phyloP scores from a whole-genome alignment of 2,888 invertebrate genomes.

The Melinaea marsaeus region DNA sequence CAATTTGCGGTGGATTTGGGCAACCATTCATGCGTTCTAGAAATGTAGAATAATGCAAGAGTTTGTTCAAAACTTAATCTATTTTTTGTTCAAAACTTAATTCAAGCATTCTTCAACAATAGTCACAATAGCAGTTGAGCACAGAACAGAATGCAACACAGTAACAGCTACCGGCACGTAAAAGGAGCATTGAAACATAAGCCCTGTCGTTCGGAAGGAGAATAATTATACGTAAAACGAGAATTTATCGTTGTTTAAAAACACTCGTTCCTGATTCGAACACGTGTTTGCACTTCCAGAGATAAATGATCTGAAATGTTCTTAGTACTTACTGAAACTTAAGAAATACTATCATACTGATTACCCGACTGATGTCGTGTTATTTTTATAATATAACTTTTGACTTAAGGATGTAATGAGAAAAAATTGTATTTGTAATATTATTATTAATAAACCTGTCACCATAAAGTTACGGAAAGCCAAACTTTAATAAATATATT shows the following conservation, averaged over 20 bases:
- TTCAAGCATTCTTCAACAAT: slow-evolving; percentile 21
- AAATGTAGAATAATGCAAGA: not conserved
- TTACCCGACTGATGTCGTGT: no score
- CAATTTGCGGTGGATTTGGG: slow-evolving; percentile 12
- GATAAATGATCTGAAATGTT: slow-evolving; percentile 1
- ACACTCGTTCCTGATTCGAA: slow-evolving; percentile 30
- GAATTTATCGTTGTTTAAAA: slow-evolving; percentile 50
- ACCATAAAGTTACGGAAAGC: no score
- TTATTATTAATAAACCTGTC: no score
- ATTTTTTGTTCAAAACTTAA: not conserved
- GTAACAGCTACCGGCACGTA: slow-evolving; percentile 32
- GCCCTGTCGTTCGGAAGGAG: slow-evolving; percentile 46
- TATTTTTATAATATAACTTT: no score
- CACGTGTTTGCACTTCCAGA: slow-evolving; percentile 7
- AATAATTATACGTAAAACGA: slow-evolving; percentile 58
- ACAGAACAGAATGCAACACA: slow-evolving; percentile 21
- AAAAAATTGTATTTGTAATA: no score
- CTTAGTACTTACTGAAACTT: no score
- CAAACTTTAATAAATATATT: not conserved
- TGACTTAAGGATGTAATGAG: no score
- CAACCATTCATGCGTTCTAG: slow-evolving; percentile 3
- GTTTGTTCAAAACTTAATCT: slow-evolving; percentile 2
- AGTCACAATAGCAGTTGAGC: slow-evolving; percentile 22
- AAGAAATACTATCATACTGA: no score
- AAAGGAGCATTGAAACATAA: slow-evolving; percentile 54